Evolutionary conservation across 2,797 vertebrate genomes (phyloP).

Genomic region (Halcyon leucocephala): DNA sequence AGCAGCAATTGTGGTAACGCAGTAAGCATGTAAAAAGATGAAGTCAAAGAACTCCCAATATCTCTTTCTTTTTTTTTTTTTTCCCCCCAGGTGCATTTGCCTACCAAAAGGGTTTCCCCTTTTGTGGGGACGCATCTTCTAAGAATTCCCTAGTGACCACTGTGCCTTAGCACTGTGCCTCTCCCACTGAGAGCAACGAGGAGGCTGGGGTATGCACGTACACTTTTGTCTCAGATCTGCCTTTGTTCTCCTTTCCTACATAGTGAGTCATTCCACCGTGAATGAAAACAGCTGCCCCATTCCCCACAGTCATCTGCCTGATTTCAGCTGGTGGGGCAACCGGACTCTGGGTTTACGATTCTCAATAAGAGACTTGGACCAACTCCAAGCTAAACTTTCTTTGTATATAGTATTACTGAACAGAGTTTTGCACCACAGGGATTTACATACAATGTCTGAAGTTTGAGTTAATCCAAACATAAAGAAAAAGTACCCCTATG

Average conservation of each 20-base stretch:
- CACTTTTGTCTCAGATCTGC: not conserved
- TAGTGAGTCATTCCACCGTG: not conserved
- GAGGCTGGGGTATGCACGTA: not conserved
- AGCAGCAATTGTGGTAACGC: not conserved
- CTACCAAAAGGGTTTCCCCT: rapidly evolving
- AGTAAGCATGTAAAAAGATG: not conserved
- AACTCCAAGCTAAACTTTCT: constrained; percentile 22
- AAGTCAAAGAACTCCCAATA: not conserved
- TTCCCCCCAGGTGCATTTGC: not conserved
- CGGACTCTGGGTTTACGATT: not conserved
- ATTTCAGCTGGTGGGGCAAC: not conserved
- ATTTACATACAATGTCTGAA: not conserved
- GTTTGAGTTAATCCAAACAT: constrained; percentile 10
- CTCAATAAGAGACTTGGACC: not conserved
- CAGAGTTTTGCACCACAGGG: not conserved
- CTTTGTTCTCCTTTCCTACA: not conserved
- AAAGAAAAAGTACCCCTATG: not conserved
- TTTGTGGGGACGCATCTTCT: not conserved
- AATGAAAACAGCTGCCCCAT: not conserved
- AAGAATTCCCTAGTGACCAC: not conserved
- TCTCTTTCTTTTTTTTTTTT: not conserved
- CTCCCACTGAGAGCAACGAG: not conserved
- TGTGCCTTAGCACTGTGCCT: not conserved
- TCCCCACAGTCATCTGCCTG: not conserved
- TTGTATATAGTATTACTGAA: not conserved